These are phyloP conservation scores for Hofmannophila pseudospretella DNA, from an alignment of 2,888 invertebrate genomes.

Conservation along the genomic window DNA sequence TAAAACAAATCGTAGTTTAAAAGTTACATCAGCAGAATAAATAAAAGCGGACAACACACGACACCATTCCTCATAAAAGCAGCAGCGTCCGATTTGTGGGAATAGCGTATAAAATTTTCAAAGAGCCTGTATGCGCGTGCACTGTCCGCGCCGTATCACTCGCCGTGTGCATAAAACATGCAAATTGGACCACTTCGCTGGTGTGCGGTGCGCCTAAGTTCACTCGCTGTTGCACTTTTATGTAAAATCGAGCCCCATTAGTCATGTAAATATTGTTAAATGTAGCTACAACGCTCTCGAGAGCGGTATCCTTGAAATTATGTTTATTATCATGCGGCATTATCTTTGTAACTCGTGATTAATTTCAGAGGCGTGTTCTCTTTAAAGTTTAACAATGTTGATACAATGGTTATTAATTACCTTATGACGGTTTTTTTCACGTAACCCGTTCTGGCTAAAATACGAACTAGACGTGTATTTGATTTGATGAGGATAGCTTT, in stretches of 20 bases:
- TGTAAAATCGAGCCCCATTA: constrained; percentile 67
- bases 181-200: constrained; percentile 73
- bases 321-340: constrained; percentile 25
- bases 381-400: too few species aligned
- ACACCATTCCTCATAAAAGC: constrained; percentile 55
- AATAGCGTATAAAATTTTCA: constrained; percentile 71
- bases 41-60: constrained; percentile 36
- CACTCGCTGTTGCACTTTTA: constrained; percentile 72
- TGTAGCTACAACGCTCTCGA: constrained; percentile 39
- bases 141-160: constrained; percentile 56
- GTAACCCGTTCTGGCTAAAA: too few species aligned
- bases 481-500: too few species aligned
- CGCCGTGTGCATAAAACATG: constrained; percentile 70
- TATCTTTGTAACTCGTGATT: constrained; percentile 1
- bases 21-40: neutral
- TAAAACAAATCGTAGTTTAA: neutral
- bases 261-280: constrained; percentile 72
- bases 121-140: constrained; percentile 56
- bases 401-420: too few species aligned
- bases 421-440: too few species aligned
- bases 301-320: constrained; percentile 27
- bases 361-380: too few species aligned
- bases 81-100: constrained; percentile 64
- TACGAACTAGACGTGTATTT: too few species aligned
- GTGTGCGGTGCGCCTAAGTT: constrained; percentile 60